A percentile compares a stretch with the other conserved stretches of the same genome.
Evolutionary conservation across 2,113 vertebrate genomes (phyloP).

Genomic region (Motacilla tschutschensis): DNA sequence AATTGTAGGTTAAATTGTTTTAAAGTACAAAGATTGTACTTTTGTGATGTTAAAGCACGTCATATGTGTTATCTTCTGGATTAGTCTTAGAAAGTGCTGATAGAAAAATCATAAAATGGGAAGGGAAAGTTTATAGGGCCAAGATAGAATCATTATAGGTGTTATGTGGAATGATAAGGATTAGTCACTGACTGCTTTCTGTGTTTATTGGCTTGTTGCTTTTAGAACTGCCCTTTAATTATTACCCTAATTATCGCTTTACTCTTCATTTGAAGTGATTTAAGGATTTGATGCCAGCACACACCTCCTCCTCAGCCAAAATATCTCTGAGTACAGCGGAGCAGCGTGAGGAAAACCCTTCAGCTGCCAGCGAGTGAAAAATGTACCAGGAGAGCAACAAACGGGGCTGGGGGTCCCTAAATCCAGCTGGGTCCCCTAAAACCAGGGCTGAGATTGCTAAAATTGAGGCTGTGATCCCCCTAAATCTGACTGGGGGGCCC

Average conservation of each 20-base stretch:
- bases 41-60: not conserved
- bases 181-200: not conserved
- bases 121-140: not conserved
- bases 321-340: not conserved
- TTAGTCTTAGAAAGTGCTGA: not conserved
- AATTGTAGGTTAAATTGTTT: not conserved
- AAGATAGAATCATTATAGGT: not conserved
- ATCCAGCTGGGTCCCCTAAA: not conserved
- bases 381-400: not conserved
- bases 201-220: not conserved
- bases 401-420: not conserved
- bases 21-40: not conserved
- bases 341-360: not conserved
- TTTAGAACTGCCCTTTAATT: not conserved
- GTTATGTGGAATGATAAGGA: not conserved
- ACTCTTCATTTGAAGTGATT: not conserved
- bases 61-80: not conserved
- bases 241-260: not conserved
- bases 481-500: accelerated
- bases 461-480: not conserved
- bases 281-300: not conserved
- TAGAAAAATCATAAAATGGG: not conserved
- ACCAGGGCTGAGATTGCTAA: not conserved
- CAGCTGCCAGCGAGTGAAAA: accelerated
- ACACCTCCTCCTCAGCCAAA: not conserved